These are phyloP conservation scores for Acrocephalus arundinaceus DNA, from an alignment of 2,113 vertebrate genomes.

Conservation along the genomic window DNA sequence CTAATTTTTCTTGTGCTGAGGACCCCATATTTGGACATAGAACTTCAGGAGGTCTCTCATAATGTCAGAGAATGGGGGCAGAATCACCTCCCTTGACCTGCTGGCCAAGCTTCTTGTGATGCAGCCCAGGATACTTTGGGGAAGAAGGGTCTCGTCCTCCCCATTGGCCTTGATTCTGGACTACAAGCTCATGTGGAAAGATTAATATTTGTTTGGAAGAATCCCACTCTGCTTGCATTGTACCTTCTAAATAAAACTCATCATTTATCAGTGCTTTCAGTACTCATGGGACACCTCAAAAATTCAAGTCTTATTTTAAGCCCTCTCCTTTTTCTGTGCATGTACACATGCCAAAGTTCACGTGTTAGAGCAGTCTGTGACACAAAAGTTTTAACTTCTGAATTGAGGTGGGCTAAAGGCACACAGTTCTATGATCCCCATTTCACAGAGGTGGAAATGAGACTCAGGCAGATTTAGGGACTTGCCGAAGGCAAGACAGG, in stretches of 20 bases:
- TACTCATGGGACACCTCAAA: not conserved
- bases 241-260: not conserved
- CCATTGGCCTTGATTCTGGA: rapidly evolving
- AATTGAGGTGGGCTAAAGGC: not conserved
- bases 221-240: not conserved
- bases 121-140: not conserved
- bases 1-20: not conserved
- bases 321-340: not conserved
- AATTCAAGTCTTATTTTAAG: not conserved
- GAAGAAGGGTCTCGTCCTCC: not conserved
- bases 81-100: not conserved
- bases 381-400: not conserved
- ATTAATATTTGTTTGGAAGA: not conserved
- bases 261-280: not conserved
- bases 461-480: constrained; percentile 7
- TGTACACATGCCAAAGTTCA: rapidly evolving
- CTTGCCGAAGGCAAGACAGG: constrained; percentile 51
- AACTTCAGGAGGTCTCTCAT: not conserved
- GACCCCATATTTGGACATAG: not conserved
- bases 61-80: not conserved
- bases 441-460: constrained; percentile 50
- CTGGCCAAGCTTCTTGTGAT: rapidly evolving
- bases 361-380: not conserved
- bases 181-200: not conserved
- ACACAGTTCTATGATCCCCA: not conserved